Conservation (phyloP, 1,140 invertebrate species). For the Diachasma alloeum region DNA sequence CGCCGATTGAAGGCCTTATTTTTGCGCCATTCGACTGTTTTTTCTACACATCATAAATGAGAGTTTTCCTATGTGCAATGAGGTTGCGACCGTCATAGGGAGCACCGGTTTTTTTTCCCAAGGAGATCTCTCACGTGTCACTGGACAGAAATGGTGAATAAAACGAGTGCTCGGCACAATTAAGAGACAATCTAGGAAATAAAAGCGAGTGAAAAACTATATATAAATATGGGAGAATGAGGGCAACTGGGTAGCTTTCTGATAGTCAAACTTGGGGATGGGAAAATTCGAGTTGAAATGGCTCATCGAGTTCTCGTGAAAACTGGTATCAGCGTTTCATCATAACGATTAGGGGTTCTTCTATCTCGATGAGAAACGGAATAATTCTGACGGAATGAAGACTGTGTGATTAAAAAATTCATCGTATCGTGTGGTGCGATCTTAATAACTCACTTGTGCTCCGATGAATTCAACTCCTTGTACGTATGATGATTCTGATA, state of each 20-base stretch:
- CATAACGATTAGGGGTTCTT: background rate
- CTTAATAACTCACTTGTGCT: background rate
- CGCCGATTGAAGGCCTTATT: too few species aligned
- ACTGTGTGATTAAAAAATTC: background rate
- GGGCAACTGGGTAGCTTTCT: background rate
- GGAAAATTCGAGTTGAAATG: background rate
- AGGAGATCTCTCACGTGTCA: background rate
- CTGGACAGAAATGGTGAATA: background rate
- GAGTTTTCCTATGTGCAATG: background rate
- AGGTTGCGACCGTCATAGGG: background rate
- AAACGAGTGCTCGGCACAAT: conserved; percentile 10
- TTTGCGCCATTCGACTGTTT: too few species aligned
- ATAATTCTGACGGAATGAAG: background rate
- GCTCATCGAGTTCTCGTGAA: background rate
- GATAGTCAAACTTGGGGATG: background rate
- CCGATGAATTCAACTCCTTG: background rate
- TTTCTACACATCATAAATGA: too few species aligned
- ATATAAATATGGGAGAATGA: background rate
- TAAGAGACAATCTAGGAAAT: background rate
- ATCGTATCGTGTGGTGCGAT: background rate
- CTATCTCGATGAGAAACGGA: background rate
- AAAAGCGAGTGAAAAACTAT: background rate
- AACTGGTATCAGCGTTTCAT: background rate
- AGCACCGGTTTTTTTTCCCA: background rate
- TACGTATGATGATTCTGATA: background rate